These are phyloP conservation scores for Lycocerus yunnanus DNA, from an alignment of 2,888 invertebrate species.

Conservation along the genomic window DNA sequence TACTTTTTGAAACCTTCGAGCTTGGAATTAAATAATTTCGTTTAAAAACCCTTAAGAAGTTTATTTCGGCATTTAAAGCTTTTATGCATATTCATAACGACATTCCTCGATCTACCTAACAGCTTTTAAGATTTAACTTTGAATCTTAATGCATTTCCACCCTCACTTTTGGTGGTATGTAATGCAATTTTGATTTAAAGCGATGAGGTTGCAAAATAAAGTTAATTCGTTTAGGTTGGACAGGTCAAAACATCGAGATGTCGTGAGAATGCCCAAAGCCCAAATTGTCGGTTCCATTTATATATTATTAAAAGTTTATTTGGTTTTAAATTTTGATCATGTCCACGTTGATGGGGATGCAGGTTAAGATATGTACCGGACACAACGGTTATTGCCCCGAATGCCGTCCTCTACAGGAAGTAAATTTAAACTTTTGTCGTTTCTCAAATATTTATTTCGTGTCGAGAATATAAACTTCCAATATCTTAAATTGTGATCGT, in stretches of 20 bases:
- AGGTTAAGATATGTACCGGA: slow-evolving; percentile 35
- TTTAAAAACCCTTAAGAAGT: background rate
- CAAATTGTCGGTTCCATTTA: background rate
- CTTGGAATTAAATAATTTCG: background rate
- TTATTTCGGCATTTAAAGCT: background rate
- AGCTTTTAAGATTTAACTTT: background rate
- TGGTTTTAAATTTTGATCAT: background rate
- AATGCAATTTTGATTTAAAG: background rate
- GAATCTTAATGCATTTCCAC: background rate
- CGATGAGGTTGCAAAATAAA: background rate
- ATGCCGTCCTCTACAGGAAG: slow-evolving; percentile 34
- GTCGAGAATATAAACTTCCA: slow-evolving; percentile 12
- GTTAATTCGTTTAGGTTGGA: background rate
- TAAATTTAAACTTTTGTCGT: slow-evolving; percentile 25
- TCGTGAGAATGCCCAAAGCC: background rate
- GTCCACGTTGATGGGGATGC: slow-evolving; percentile 21
- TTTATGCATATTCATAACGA: background rate
- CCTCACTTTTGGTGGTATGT: background rate
- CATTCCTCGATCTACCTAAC: background rate
- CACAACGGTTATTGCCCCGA: slow-evolving; percentile 38
- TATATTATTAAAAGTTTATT: background rate
- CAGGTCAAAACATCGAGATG: background rate
- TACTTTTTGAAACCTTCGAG: background rate
- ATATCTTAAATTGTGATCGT: background rate
- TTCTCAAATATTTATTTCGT: slow-evolving; percentile 20